phyloP scores from a whole-genome alignment of 2,113 vertebrate species.

The Amphiprion percula region DNA sequence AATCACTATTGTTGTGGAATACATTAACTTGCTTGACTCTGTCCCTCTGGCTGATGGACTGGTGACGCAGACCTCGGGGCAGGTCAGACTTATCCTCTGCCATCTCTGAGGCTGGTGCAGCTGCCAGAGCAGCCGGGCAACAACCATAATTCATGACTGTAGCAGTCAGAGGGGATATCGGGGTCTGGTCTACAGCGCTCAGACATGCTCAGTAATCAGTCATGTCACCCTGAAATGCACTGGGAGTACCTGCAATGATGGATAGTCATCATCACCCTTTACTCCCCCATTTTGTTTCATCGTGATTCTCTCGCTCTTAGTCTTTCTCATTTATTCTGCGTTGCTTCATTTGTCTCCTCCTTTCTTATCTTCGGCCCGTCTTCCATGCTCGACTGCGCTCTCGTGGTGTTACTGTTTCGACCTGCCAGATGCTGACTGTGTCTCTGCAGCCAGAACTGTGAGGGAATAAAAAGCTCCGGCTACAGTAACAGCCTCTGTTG shows the following conservation, averaged over 20 bases:
- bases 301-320: constrained; percentile 6
- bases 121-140: constrained; percentile 30
- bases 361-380: constrained; percentile 4
- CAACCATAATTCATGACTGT: constrained; percentile 63
- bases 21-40: constrained; percentile 22
- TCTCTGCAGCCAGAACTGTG: not conserved
- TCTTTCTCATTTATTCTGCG: constrained; percentile 47
- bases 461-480: constrained; percentile 2
- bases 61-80: constrained; percentile 36
- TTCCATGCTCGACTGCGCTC: constrained; percentile 19
- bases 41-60: constrained; percentile 37
- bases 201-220: constrained; percentile 66
- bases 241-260: constrained; percentile 60
- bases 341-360: constrained; percentile 39
- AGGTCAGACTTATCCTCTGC: constrained; percentile 57
- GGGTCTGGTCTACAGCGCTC: constrained; percentile 60
- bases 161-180: constrained; percentile 44
- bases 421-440: constrained; percentile 30
- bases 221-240: constrained; percentile 63
- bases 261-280: constrained; percentile 59
- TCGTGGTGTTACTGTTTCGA: constrained; percentile 12
- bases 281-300: constrained; percentile 46
- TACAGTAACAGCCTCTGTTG: not conserved
- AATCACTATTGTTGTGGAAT: not conserved
- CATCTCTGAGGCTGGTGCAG: constrained; percentile 23